phyloP scores from a whole-genome alignment of 1,140 invertebrate genomes.

The Hetaerina americana region DNA sequence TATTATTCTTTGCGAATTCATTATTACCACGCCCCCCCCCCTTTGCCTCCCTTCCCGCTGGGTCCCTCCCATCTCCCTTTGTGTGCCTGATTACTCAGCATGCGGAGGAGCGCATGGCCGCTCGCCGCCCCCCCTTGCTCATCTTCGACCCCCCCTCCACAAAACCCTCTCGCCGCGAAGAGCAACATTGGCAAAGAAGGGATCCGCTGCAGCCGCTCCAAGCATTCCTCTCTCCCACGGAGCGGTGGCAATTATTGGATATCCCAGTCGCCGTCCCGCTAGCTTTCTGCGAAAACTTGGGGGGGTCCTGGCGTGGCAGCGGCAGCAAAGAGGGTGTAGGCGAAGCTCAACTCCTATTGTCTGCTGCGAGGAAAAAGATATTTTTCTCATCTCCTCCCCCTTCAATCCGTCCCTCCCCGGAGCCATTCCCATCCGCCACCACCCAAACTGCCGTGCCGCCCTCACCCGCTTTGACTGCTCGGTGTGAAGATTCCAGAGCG shows the following conservation, averaged over 20 bases:
- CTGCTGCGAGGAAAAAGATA: not conserved
- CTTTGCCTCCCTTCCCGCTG: too few relatives aligned
- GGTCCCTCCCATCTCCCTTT: too few relatives aligned
- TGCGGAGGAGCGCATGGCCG: too few relatives aligned
- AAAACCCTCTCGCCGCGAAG: not conserved
- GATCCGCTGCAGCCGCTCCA: too few relatives aligned
- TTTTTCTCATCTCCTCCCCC: not conserved
- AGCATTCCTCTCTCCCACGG: not conserved
- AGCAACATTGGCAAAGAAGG: too few relatives aligned
- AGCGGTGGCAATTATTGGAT: not conserved
- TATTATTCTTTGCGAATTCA: too few relatives aligned
- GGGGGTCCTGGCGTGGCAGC: too few relatives aligned
- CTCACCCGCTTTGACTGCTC: not conserved
- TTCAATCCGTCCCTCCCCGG: not conserved
- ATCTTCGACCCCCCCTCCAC: not conserved
- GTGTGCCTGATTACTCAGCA: too few relatives aligned
- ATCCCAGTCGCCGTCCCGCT: not conserved
- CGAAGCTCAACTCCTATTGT: not conserved
- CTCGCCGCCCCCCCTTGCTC: too few relatives aligned
- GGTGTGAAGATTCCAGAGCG: not conserved
- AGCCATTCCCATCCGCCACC: not conserved
- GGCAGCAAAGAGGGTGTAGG: too few relatives aligned
- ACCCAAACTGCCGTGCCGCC: not conserved
- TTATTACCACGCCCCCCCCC: too few relatives aligned
- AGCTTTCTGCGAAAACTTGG: too few relatives aligned